A percentile compares a stretch with the other conserved stretches of the same genome.
Conservation (phyloP, 2,797 vertebrate species). For the Poliocrania exsul region DNA sequence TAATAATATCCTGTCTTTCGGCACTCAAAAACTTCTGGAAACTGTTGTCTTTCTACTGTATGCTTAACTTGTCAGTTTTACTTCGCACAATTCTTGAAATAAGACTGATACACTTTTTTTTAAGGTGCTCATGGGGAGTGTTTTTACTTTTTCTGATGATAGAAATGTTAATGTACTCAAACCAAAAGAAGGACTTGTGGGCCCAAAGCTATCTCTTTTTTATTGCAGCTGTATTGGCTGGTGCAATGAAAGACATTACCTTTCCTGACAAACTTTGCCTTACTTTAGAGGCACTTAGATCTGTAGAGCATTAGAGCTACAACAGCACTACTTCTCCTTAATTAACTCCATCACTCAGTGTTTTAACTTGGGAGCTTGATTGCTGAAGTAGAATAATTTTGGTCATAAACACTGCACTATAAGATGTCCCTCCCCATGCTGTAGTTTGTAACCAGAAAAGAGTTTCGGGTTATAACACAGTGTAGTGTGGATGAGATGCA, state of each 20-base stretch:
- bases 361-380: constrained; percentile 30
- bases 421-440: neutral
- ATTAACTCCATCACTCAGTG: constrained; percentile 59
- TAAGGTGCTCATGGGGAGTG: accelerated
- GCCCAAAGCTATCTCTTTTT: neutral
- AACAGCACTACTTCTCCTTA: constrained; percentile 27
- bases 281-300: neutral
- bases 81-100: neutral
- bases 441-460: neutral
- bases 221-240: neutral
- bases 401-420: neutral
- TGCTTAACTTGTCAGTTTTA: neutral
- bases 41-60: neutral
- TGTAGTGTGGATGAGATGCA: neutral
- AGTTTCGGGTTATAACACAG: neutral
- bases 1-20: neutral
- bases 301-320: neutral
- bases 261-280: neutral
- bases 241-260: neutral
- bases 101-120: neutral
- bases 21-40: neutral
- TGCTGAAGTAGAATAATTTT: constrained; percentile 31
- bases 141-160: neutral
- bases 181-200: neutral
- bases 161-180: neutral